Conservation (phyloP, 53 echinoderm and acorn worm genomes). For the Hippasteria phrygiana region DNA sequence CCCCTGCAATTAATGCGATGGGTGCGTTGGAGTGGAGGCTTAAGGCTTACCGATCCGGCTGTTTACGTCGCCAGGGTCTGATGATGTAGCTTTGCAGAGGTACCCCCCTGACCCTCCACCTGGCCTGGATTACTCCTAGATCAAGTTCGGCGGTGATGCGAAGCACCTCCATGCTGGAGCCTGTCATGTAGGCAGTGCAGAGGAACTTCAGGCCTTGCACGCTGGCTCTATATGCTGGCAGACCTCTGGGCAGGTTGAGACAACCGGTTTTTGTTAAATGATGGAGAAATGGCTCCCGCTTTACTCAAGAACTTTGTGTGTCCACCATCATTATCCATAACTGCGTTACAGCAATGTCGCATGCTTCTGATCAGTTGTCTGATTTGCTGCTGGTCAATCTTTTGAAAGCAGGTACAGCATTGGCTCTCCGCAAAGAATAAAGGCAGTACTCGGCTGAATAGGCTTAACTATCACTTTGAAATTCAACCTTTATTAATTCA, state of each 20-base stretch:
- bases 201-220: constrained; percentile 85
- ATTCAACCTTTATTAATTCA: too few species aligned
- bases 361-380: too few species aligned
- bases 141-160: constrained; percentile 87
- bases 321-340: too few species aligned
- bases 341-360: too few species aligned
- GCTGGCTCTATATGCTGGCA: constrained; percentile 87
- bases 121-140: constrained; percentile 81
- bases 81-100: constrained; percentile 84
- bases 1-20: neutral
- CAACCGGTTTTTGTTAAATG: too few species aligned
- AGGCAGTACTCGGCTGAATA: too few species aligned
- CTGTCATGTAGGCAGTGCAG: constrained; percentile 77
- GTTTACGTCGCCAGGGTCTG: constrained; percentile 78
- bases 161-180: constrained; percentile 86
- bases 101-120: constrained; percentile 91
- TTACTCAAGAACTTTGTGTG: too few species aligned
- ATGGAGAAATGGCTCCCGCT: too few species aligned
- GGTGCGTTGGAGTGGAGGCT: neutral
- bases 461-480: too few species aligned
- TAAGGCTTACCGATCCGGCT: constrained; percentile 11
- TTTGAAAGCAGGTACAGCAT: too few species aligned
- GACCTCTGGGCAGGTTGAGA: constrained; percentile 72
- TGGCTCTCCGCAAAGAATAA: too few species aligned
- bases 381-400: too few species aligned